Conservation (phyloP, 2,888 invertebrate species). For the Zygaena filipendulae region DNA sequence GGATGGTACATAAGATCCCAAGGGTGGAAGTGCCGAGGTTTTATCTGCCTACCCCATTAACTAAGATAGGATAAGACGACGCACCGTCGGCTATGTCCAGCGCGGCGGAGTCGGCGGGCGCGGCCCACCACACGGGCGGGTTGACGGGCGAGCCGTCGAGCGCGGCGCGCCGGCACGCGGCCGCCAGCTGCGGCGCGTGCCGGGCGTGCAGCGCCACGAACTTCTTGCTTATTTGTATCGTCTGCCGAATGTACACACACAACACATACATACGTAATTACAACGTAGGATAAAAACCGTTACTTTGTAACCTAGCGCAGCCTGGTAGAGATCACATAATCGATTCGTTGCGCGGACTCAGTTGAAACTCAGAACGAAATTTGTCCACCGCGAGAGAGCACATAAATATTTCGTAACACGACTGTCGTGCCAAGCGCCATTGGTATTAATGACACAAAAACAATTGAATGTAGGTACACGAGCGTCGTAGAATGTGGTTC, state of each 20-base stretch:
- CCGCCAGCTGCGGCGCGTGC: slow-evolving; percentile 57
- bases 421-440: too few species aligned
- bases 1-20: too few species aligned
- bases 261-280: neutral
- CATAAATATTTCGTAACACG: too few species aligned
- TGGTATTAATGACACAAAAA: too few species aligned
- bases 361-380: too few species aligned
- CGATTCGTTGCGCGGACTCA: too few species aligned
- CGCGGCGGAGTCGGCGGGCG: slow-evolving; percentile 67
- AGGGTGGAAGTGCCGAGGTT: neutral
- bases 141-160: slow-evolving; percentile 71
- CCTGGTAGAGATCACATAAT: too few species aligned
- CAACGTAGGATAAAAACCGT: neutral
- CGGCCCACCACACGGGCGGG: slow-evolving; percentile 81
- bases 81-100: slow-evolving; percentile 46
- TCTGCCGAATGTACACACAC: slow-evolving; percentile 47
- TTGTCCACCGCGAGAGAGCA: too few species aligned
- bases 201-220: slow-evolving; percentile 68
- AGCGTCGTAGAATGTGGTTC: too few species aligned
- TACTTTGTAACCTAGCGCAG: neutral
- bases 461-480: too few species aligned
- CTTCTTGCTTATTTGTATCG: slow-evolving; percentile 62
- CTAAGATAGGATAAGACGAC: too few species aligned
- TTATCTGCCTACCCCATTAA: too few species aligned
- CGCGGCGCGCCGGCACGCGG: slow-evolving; percentile 59